Percentiles rank a stretch among this genome's conserved stretches.
These are phyloP conservation scores for Diachasmimorpha longicaudata DNA, from an alignment of 1,140 invertebrate genomes.

Conservation along the genomic window DNA sequence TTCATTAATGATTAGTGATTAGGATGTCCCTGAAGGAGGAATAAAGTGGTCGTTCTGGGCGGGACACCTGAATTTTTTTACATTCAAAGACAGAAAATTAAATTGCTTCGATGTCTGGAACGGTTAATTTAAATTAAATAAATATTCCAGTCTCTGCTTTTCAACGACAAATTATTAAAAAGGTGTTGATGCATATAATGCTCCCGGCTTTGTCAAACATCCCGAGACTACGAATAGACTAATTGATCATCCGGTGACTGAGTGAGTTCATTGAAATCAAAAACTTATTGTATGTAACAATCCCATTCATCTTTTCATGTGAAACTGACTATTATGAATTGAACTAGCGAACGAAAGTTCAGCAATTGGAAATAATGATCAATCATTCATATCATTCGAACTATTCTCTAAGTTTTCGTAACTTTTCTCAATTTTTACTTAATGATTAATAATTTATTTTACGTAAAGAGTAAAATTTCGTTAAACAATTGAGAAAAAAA, in stretches of 20 bases:
- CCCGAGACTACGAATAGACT: not conserved
- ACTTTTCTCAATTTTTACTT: not conserved
- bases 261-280: not conserved
- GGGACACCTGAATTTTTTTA: not conserved
- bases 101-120: constrained; percentile 29
- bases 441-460: not conserved
- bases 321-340: not conserved
- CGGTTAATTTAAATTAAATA: constrained; percentile 33
- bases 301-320: not conserved
- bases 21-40: not conserved
- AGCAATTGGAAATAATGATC: not conserved
- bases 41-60: not conserved
- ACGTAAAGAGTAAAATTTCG: not conserved
- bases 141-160: constrained; percentile 48
- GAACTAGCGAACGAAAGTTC: not conserved
- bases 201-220: not conserved
- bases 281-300: not conserved
- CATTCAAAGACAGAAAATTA: constrained; percentile 30
- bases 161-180: constrained; percentile 30
- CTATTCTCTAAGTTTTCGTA: not conserved
- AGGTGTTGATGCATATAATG: not conserved
- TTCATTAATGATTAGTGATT: not conserved
- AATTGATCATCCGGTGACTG: constrained; percentile 1
- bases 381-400: not conserved
- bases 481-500: not conserved